These are phyloP conservation scores for Ficedula albicollis DNA, from an alignment of 2,797 vertebrate genomes.

Conservation along the genomic window DNA sequence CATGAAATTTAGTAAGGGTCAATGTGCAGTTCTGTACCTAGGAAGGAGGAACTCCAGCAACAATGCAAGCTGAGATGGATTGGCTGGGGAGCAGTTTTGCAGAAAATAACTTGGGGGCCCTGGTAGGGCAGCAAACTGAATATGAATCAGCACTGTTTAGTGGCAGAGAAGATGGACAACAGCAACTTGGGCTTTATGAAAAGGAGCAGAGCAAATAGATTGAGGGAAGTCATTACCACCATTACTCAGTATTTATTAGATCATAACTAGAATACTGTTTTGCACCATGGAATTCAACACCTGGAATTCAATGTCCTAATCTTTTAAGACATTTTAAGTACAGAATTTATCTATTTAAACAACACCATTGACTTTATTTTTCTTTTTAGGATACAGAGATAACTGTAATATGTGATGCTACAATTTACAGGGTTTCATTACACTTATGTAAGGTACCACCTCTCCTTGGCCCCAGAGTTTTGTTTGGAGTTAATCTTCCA, in stretches of 20 bases:
- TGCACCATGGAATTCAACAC: neutral
- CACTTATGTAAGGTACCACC: neutral
- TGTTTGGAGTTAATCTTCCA: conserved; percentile 53
- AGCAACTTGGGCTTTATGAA: neutral
- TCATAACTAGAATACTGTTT: neutral
- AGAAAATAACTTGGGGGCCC: neutral
- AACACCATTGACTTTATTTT: neutral
- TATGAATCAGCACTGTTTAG: neutral
- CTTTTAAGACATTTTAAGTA: neutral
- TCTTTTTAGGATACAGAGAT: neutral
- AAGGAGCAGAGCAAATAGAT: neutral
- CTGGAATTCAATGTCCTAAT: neutral
- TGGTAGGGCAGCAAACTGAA: neutral
- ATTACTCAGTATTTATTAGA: neutral
- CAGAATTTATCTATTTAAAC: neutral
- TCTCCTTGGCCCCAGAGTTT: conserved; percentile 1
- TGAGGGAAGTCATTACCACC: neutral
- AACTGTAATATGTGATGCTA: neutral
- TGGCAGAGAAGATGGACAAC: neutral
- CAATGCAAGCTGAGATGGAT: neutral
- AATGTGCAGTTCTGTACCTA: neutral
- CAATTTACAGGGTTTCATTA: neutral
- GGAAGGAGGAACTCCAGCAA: neutral
- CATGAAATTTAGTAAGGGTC: neutral
- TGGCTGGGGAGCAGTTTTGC: neutral